Evolutionary conservation across 2,113 vertebrate species (phyloP), one percentile per base, ranked within the genome.

Genomic region (Cervus canadensis): DNA sequence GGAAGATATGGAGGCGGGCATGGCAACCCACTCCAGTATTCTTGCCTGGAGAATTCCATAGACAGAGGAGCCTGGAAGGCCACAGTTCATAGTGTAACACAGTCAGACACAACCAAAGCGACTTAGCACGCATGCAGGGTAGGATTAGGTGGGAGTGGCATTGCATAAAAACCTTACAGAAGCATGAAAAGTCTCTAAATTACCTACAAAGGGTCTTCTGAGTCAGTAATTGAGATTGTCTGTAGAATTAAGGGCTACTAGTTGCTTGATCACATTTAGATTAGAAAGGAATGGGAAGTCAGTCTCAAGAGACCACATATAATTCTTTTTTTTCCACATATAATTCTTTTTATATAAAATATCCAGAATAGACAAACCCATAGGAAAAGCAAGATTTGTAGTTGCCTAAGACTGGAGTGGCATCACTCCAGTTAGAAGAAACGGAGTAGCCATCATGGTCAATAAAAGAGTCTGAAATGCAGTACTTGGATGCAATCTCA

Each of bases 111-210:
- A 1, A 76, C 40, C 15, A 15, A 76, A 76, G 71, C 3, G 3
- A 76, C 71, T 74, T 74, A 43, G 71, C 23, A 43, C 6, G 0
- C 1, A 0, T 0, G 0, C 71, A 76, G 40, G 36, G 67, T 74
- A 19, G 36, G 67, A 36, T 74, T 74, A 82, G 78, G 21, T 64
- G 23, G 50, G 17, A 81, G n/a, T 83, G 43, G 57, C n/a, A 78
- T 96, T 90, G 26, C 60, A 83, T 87, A 76, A 91, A 74, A 90
- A 74, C 48, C 13, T 93, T 48, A 76, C 40, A 52, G 56, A 21
- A 76, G 40, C 90, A 89, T 78, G 82, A 87, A 90, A 93, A 92
- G 25, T 89, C 64, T 56, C 26, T 76, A 89, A 64, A 78, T 86
- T 90, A 90, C 40, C 15, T 90, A 19, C 67, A 83, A 25, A 79